phyloP scores from a whole-genome alignment of 2,113 vertebrate species.

The human (Homo sapiens) region DNA sequence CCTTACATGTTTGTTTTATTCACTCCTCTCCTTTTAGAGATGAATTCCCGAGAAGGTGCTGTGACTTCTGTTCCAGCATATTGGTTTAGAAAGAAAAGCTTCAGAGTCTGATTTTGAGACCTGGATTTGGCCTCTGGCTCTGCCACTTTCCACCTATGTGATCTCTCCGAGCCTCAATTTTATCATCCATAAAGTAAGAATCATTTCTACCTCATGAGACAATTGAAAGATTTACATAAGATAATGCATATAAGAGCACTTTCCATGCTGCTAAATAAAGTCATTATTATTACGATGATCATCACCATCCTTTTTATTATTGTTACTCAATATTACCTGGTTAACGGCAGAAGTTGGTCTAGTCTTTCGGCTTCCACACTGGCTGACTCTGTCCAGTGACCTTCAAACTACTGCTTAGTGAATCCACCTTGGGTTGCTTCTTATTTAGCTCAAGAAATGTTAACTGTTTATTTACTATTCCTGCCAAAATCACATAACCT shows the following conservation, averaged over 20 bases:
- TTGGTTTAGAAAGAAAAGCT: neutral
- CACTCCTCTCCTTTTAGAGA: neutral
- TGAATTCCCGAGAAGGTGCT: neutral
- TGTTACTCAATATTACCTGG: neutral
- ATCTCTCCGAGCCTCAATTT: neutral
- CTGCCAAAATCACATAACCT: conserved; percentile 43
- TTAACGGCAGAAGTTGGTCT: neutral
- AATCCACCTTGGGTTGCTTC: conserved; percentile 1
- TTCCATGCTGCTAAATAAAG: neutral
- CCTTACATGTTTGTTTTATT: neutral
- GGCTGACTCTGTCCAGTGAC: neutral
- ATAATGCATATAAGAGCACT: neutral
- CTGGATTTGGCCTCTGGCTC: neutral
- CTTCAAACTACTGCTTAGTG: conserved; percentile 17
- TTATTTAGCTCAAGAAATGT: conserved; percentile 54
- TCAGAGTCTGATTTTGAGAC: neutral
- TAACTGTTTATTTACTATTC: conserved; percentile 53
- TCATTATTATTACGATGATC: neutral
- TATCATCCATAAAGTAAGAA: neutral
- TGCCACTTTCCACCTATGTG: neutral
- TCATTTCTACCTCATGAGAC: neutral
- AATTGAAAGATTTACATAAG: neutral
- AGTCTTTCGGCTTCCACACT: neutral
- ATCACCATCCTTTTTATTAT: neutral
- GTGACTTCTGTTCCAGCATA: neutral